A percentile compares a stretch with the other conserved stretches of the same genome.
Conservation (phyloP, 2,888 invertebrate genomes). For the Melangyna quadrimaculata region DNA sequence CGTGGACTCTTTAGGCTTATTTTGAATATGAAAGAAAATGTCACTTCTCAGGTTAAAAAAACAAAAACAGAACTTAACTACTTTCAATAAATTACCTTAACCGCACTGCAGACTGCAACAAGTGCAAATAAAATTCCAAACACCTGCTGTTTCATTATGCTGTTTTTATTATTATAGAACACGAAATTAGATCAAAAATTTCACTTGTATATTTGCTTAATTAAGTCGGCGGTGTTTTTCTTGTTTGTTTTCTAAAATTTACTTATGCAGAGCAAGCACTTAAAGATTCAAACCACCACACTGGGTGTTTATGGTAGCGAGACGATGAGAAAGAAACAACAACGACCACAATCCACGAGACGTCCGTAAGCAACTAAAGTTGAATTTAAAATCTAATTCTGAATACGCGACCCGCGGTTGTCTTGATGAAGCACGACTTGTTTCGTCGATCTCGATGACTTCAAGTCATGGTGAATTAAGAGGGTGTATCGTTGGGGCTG, state of each 20-base stretch:
- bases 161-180: not conserved
- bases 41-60: not conserved
- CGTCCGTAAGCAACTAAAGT: slow-evolving; percentile 50
- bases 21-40: not conserved
- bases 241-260: not conserved
- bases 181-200: slow-evolving; percentile 12
- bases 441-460: slow-evolving; percentile 46
- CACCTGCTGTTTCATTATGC: slow-evolving; percentile 73
- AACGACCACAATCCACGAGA: slow-evolving; percentile 54
- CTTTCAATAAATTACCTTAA: slow-evolving; percentile 73
- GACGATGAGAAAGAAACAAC: not conserved
- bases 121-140: slow-evolving; percentile 74
- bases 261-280: not conserved
- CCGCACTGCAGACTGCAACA: slow-evolving; percentile 74
- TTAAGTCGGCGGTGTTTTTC: no score
- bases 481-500: not conserved
- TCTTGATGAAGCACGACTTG: slow-evolving; percentile 60
- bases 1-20: not conserved
- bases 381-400: slow-evolving; percentile 40
- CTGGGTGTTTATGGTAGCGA: not conserved
- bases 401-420: slow-evolving; percentile 37
- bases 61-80: not conserved
- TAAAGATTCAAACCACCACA: not conserved
- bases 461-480: slow-evolving; percentile 8
- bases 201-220: slow-evolving; percentile 13